These are phyloP conservation scores for Notarius quadriscutis DNA, from an alignment of 2,113 vertebrate genomes.

Conservation along the genomic window DNA sequence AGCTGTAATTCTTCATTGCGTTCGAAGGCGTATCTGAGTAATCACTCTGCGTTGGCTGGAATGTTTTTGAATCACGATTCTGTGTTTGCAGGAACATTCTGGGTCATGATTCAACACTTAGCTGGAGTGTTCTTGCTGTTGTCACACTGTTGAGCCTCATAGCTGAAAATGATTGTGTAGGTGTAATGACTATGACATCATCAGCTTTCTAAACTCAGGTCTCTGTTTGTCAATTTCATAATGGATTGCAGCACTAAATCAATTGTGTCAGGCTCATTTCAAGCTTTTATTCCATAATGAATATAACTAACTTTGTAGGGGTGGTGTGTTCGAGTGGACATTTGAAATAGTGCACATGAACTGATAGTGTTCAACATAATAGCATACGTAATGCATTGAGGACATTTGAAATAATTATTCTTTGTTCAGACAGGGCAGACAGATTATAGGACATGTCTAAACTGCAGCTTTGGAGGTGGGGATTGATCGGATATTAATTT, in stretches of 20 bases:
- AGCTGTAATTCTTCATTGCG: background rate
- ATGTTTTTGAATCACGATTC: background rate
- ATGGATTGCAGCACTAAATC: background rate
- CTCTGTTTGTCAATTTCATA: background rate
- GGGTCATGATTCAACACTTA: constrained; percentile 8
- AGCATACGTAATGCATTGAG: constrained; percentile 12
- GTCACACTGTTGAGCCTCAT: background rate
- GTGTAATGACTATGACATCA: background rate
- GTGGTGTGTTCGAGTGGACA: background rate
- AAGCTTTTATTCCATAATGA: background rate
- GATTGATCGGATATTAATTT: constrained; percentile 54
- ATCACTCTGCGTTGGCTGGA: background rate
- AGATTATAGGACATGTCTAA: constrained; percentile 47
- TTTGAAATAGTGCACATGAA: constrained; percentile 30
- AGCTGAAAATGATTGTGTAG: constrained; percentile 2
- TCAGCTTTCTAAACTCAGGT: background rate
- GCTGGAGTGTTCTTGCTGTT: constrained; percentile 17
- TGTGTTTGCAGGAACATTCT: background rate
- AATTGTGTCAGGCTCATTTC: background rate
- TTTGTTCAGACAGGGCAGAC: constrained; percentile 33
- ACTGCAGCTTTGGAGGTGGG: constrained; percentile 41
- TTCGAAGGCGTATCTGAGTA: background rate
- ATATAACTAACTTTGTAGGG: background rate
- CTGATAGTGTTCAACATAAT: constrained; percentile 43
- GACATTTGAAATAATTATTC: constrained; percentile 51